phyloP scores from a whole-genome alignment of 2,113 vertebrate species.

The Epinephelus moara region DNA sequence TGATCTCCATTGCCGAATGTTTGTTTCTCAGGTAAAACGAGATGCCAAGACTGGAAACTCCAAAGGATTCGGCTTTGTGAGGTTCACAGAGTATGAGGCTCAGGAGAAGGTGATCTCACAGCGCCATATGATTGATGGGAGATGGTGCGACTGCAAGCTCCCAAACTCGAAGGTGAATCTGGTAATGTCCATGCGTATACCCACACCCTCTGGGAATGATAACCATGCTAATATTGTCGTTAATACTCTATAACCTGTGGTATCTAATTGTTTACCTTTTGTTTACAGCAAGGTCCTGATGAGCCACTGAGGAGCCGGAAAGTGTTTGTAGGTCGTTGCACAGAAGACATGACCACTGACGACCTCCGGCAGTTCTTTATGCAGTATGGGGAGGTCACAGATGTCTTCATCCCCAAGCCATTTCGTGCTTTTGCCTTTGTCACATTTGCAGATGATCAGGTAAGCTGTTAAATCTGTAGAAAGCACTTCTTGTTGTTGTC shows the following conservation, averaged over 20 bases:
- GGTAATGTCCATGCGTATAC: slow-evolving; percentile 60
- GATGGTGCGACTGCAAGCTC: slow-evolving; percentile 99
- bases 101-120: slow-evolving; percentile 98
- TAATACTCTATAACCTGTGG: neutral
- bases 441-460: slow-evolving; percentile 99
- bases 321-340: slow-evolving; percentile 98
- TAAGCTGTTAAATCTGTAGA: slow-evolving; percentile 59
- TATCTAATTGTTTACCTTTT: neutral
- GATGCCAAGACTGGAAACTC: slow-evolving; percentile 98
- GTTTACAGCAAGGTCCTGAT: slow-evolving; percentile 91
- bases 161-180: slow-evolving; percentile 97
- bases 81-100: slow-evolving; percentile 97
- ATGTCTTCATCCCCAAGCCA: slow-evolving; percentile 99
- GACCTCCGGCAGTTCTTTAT: slow-evolving; percentile 96
- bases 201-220: slow-evolving; percentile 8
- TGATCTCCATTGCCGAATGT: neutral
- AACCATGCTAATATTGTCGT: neutral
- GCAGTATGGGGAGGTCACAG: slow-evolving; percentile 98
- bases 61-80: slow-evolving; percentile 98
- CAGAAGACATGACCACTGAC: slow-evolving; percentile 96
- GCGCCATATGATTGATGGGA: slow-evolving; percentile 98
- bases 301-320: slow-evolving; percentile 97
- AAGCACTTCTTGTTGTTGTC: neutral
- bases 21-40: slow-evolving; percentile 90
- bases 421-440: slow-evolving; percentile 99